phyloP scores from a whole-genome alignment of 2,797 vertebrate species.

The Helarctos malayanus region DNA sequence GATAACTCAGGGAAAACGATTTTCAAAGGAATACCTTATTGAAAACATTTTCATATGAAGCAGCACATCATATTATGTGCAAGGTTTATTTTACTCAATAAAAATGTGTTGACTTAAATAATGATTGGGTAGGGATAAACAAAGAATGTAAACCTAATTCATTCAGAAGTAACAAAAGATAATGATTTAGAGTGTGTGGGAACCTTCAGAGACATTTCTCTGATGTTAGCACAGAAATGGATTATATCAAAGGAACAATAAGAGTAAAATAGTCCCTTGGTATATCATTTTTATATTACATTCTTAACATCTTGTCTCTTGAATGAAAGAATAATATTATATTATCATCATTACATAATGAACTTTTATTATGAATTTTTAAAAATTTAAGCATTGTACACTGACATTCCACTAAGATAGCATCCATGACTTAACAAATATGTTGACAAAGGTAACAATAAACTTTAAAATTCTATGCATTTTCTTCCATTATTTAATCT shows the following conservation, averaged over 20 bases:
- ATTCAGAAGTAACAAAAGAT: background rate
- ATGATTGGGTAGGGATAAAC: background rate
- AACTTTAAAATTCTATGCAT: background rate
- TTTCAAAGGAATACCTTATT: conserved; percentile 26
- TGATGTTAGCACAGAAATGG: background rate
- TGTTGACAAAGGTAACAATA: background rate
- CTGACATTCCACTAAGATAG: background rate
- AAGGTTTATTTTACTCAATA: background rate
- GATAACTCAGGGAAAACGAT: conserved; percentile 24
- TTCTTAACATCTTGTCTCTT: background rate
- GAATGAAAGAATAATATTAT: background rate
- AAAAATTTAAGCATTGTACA: background rate
- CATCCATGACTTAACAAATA: background rate
- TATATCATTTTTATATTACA: background rate
- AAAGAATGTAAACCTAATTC: background rate
- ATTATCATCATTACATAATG: background rate
- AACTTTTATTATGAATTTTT: background rate
- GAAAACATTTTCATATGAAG: conserved; percentile 31
- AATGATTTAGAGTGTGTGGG: background rate
- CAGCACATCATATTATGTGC: background rate
- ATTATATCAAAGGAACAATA: background rate
- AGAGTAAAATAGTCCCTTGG: background rate
- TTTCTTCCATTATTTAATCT: conserved; percentile 9
- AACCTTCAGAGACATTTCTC: background rate
- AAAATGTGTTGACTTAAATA: conserved; percentile 43